A percentile compares a stretch with the other conserved stretches of the same genome.
Evolutionary conservation across 2,888 invertebrate genomes (phyloP).

Genomic region (Lasioglossum malachurum): DNA sequence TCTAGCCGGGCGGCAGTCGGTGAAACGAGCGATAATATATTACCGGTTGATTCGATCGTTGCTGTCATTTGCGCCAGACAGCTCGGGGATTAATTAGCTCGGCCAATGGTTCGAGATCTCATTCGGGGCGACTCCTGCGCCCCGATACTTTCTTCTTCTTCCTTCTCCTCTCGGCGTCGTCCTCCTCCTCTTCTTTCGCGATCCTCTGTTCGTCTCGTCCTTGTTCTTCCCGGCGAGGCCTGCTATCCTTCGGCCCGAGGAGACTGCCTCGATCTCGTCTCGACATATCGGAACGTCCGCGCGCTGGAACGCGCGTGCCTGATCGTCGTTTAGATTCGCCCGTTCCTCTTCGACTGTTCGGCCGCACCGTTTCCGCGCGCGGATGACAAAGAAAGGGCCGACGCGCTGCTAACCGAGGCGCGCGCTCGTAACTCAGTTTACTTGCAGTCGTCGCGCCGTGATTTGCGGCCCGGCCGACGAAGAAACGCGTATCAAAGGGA

Average conservation of each 20-base stretch:
- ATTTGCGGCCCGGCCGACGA: conserved; percentile 62
- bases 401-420: conserved; percentile 45
- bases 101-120: conserved; percentile 68
- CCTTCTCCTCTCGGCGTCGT: conserved; percentile 21
- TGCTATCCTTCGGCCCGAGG: conserved; percentile 45
- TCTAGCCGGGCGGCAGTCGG: conserved; percentile 62
- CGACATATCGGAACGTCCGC: conserved; percentile 71
- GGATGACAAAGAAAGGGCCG: conserved; percentile 67
- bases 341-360: conserved; percentile 45
- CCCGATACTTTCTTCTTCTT: conserved; percentile 53
- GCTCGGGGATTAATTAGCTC: conserved; percentile 74
- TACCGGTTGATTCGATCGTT: conserved; percentile 72
- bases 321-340: conserved; percentile 72
- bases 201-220: conserved; percentile 4
- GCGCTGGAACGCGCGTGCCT: conserved; percentile 72
- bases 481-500: conserved; percentile 52
- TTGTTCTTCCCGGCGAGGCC: conserved; percentile 8
- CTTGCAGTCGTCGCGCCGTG: conserved; percentile 60
- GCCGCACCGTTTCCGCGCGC: conserved; percentile 60
- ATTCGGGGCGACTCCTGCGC: conserved; percentile 58
- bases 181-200: conserved; percentile 1
- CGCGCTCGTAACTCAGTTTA: conserved; percentile 71
- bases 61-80: conserved; percentile 75
- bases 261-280: conserved; percentile 55
- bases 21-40: conserved; percentile 74